A percentile compares a stretch with the other conserved stretches of the same genome.
Evolutionary conservation across 1,140 invertebrate genomes (phyloP).

Genomic region (Amyelois transitella): DNA sequence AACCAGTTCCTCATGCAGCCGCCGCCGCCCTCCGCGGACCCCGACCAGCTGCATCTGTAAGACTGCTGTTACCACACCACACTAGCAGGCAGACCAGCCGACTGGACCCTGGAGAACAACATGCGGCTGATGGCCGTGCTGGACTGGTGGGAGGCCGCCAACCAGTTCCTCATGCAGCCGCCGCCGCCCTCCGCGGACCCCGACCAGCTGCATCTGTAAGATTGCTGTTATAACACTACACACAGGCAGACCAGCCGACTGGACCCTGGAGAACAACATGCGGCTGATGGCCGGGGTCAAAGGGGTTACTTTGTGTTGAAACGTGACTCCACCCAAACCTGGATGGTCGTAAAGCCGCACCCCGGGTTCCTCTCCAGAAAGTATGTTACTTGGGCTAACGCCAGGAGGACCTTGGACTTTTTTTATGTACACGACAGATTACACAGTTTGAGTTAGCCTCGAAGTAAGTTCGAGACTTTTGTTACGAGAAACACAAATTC

Average conservation of each 20-base stretch:
- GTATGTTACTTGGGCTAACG: too few species aligned
- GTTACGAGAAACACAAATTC: too few species aligned
- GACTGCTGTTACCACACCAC: not conserved
- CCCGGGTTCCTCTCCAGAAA: too few species aligned
- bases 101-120: conserved; percentile 94
- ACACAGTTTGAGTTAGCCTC: too few species aligned
- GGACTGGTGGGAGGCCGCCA: conserved; percentile 93
- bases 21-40: conserved; percentile 45
- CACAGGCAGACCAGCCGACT: not conserved
- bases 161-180: conserved; percentile 83
- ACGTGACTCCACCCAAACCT: too few species aligned
- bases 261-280: too few species aligned
- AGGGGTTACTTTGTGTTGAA: too few species aligned
- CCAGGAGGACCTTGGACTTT: too few species aligned
- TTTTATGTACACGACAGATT: too few species aligned
- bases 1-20: conserved; percentile 84
- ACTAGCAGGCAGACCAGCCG: conserved; percentile 67
- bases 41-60: conserved; percentile 25
- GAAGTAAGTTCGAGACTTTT: too few species aligned
- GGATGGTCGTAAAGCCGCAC: too few species aligned
- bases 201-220: conserved; percentile 23
- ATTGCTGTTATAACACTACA: not conserved
- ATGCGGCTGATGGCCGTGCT: conserved; percentile 95
- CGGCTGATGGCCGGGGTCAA: too few species aligned
- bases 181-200: conserved; percentile 47